phyloP scores from a whole-genome alignment of 1,140 invertebrate species.

The Maconellicoccus hirsutus region DNA sequence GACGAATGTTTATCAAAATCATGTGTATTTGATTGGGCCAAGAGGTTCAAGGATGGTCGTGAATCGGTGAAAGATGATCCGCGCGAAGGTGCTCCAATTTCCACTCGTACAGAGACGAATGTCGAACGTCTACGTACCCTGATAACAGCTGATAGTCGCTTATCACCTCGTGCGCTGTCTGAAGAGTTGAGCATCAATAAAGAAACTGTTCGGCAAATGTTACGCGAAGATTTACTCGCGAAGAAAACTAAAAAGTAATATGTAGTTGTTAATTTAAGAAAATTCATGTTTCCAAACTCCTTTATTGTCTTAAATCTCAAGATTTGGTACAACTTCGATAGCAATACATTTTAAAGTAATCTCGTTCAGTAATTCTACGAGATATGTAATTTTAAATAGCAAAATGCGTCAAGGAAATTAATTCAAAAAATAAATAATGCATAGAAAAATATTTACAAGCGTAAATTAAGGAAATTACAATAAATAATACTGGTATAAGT shows the following conservation, averaged over 20 bases:
- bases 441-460: neutral
- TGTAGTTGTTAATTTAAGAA: no score
- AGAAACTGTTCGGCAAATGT: neutral
- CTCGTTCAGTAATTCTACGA: no score
- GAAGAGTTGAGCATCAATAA: conserved; percentile 4
- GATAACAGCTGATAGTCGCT: neutral
- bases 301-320: no score
- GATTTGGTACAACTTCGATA: no score
- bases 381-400: no score
- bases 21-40: conserved; percentile 25
- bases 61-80: conserved; percentile 26
- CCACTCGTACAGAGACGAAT: neutral
- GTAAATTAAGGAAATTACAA: neutral
- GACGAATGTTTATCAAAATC: conserved; percentile 19
- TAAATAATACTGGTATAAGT: conserved; percentile 4
- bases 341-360: no score
- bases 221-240: conserved; percentile 20
- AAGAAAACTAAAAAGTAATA: no score
- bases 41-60: conserved; percentile 24
- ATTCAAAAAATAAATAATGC: neutral
- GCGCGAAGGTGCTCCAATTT: neutral
- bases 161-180: neutral
- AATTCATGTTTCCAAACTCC: no score
- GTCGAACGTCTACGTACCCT: conserved; percentile 14
- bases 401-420: no score